Evolutionary conservation across 2,113 vertebrate species (phyloP), one percentile per base, ranked within the genome.

Genomic region (Prinia subflava): DNA sequence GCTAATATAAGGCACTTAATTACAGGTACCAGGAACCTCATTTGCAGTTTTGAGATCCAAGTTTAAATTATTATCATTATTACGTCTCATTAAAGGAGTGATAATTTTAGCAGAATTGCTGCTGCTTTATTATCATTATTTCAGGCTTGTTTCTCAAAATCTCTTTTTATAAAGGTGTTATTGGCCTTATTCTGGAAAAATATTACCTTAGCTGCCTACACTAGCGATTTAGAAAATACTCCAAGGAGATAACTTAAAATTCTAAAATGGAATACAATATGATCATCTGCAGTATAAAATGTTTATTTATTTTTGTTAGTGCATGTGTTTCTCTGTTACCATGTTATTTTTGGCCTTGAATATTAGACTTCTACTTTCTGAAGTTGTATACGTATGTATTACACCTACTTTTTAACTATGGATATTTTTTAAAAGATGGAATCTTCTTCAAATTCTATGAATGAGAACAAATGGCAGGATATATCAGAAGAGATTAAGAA

Each of bases 401-500:
- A 74, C 56, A 92, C 21, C 75, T 92, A 41, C 28, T 52, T 79
- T 92, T 88, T 95, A 94, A 95, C 55, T 89, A 39, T 89, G 91
- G 24, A 23, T 95, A 42, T 93, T 97, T 97, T 96, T 83, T 94
- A 85, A 91, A 95, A 99, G 99, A 98, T 98, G 98, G 99, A 99
- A 96, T 97, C 99, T 53, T 97, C 98, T 91, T 97, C 98, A 87
- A 99, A 97, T 92, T 96, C 98, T 78, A 91, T 98, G 96, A 98
- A 98, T 64, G 99, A 99, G 97, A 99, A 97, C 97, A 98, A 99
- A 84, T 99, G 99, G 99, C 98, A 98, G 97, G 98, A 98, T 44
- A 97, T 99, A 98, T 98, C 99, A 50, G 99, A 99, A 96, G 99
- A 99, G 95, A 99, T 99, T 96, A 99, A 99, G 98, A 98, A 96